phyloP scores from a whole-genome alignment of 2,797 vertebrate species.

The Etheostoma nigrum region DNA sequence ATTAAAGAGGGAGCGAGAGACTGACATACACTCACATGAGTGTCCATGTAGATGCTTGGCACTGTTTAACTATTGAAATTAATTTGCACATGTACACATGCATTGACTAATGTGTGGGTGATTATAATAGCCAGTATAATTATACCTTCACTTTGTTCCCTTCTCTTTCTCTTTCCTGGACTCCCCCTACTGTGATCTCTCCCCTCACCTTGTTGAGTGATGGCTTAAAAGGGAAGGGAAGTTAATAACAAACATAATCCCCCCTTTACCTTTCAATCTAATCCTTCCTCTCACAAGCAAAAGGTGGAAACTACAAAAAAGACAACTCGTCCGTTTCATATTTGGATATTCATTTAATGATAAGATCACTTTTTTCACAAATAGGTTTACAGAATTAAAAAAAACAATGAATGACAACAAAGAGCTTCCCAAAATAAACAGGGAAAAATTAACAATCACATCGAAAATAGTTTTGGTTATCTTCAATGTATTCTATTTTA shows the following conservation, averaged over 20 bases:
- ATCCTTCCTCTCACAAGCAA: slow-evolving; percentile 19
- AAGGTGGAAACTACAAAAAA: slow-evolving; percentile 21
- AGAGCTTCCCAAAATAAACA: slow-evolving; percentile 91
- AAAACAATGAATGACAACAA: slow-evolving; percentile 60
- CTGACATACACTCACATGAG: background rate
- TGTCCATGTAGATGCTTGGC: background rate
- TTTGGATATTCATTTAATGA: slow-evolving; percentile 78
- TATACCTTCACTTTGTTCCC: slow-evolving; percentile 4
- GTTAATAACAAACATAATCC: slow-evolving; percentile 30
- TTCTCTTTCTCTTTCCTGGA: slow-evolving; percentile 15
- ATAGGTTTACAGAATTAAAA: slow-evolving; percentile 73
- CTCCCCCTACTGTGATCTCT: slow-evolving; percentile 16
- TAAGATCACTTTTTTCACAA: slow-evolving; percentile 79
- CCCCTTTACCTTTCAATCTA: slow-evolving; percentile 15
- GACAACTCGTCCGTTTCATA: slow-evolving; percentile 1
- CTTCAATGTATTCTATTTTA: slow-evolving; percentile 87
- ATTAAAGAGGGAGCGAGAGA: background rate
- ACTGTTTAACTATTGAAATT: background rate
- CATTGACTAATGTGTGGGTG: background rate
- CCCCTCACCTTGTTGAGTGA: slow-evolving; percentile 18
- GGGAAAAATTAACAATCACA: slow-evolving; percentile 88
- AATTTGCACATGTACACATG: background rate
- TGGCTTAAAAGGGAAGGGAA: slow-evolving; percentile 30
- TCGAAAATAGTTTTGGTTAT: slow-evolving; percentile 88
- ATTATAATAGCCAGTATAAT: slow-evolving; percentile 15